Conservation (phyloP, 2,797 vertebrate genomes). For the Propithecus deckenii region DNA sequence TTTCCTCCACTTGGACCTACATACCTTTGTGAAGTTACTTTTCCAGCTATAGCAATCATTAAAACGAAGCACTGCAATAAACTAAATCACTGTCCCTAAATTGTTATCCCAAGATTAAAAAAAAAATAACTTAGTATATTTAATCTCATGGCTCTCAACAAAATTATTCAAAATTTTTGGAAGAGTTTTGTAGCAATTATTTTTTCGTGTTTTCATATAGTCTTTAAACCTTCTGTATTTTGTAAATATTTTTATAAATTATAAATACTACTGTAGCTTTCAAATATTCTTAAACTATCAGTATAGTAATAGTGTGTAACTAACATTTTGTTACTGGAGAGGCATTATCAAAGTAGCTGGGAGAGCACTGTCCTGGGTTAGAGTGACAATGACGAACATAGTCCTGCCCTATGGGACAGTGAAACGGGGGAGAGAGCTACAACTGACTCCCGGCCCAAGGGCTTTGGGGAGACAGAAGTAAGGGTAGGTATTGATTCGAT, state of each 20-base stretch:
- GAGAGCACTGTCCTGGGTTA: not conserved
- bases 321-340: not conserved
- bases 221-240: not conserved
- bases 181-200: not conserved
- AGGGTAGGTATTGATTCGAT: not conserved
- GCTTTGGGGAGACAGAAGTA: not conserved
- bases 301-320: not conserved
- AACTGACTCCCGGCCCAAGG: not conserved
- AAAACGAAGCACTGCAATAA: not conserved
- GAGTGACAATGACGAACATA: not conserved
- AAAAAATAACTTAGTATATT: not conserved
- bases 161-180: not conserved
- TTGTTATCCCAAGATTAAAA: not conserved
- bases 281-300: not conserved
- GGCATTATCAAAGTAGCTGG: not conserved
- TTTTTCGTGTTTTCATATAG: not conserved
- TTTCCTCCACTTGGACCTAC: not conserved
- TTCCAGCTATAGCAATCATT: not conserved
- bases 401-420: not conserved
- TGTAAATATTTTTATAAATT: not conserved
- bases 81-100: not conserved
- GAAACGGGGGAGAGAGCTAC: not conserved
- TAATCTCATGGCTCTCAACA: not conserved
- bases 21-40: not conserved
- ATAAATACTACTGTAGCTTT: not conserved